phyloP scores from a whole-genome alignment of 2,888 invertebrate species.

The Seira sanloemensis region DNA sequence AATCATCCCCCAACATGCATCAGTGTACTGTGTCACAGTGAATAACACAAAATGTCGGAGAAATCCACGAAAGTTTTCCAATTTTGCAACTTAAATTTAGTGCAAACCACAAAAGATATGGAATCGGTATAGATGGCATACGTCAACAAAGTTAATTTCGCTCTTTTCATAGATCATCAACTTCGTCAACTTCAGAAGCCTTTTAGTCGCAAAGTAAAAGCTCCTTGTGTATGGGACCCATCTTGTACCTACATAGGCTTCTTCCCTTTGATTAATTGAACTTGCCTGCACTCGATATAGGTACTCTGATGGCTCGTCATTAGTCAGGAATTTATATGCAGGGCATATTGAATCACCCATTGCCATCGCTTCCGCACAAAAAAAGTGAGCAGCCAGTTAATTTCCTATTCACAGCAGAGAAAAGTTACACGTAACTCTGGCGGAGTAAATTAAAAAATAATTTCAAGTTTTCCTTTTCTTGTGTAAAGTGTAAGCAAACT shows the following conservation, averaged over 20 bases:
- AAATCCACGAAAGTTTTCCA: no score
- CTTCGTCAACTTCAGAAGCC: background rate
- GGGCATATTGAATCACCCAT: no score
- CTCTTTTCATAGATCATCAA: background rate
- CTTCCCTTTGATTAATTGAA: background rate
- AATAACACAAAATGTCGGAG: background rate
- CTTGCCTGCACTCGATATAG: no score
- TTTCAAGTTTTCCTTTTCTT: no score
- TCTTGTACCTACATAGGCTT: background rate
- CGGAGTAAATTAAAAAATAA: no score
- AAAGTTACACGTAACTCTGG: no score
- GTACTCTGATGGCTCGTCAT: no score
- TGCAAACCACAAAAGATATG: background rate
- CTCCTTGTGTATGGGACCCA: background rate
- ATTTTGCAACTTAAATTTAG: background rate
- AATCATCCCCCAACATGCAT: background rate
- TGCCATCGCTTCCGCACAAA: no score
- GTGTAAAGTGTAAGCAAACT: no score
- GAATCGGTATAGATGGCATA: background rate
- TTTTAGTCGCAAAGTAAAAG: background rate
- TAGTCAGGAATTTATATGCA: background rate
- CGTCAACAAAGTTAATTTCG: background rate
- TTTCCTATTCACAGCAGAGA: no score
- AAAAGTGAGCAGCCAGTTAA: no score
- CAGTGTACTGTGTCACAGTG: background rate